Evolutionary conservation across 2,888 invertebrate species (phyloP).

Genomic region (Aphodius granarius): DNA sequence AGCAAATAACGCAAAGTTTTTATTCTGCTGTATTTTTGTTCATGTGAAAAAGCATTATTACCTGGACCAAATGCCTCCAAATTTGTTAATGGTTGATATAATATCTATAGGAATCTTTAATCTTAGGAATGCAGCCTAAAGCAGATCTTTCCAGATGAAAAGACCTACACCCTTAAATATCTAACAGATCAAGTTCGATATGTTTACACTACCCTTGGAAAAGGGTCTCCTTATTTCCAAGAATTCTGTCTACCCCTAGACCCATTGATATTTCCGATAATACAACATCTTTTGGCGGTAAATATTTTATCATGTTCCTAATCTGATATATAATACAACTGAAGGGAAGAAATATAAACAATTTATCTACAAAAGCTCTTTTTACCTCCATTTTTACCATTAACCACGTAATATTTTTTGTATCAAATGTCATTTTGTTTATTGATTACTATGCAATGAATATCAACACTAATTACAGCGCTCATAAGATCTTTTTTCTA

Average conservation of each 20-base stretch:
- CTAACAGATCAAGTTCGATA: not conserved
- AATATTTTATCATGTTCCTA: not conserved
- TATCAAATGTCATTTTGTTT: too few relatives aligned
- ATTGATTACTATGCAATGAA: too few relatives aligned
- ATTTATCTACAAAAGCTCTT: too few relatives aligned
- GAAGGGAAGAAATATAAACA: too few relatives aligned
- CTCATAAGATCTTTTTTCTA: too few relatives aligned
- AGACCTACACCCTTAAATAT: not conserved
- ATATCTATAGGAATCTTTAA: not conserved
- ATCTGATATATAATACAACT: not conserved
- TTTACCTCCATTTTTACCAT: too few relatives aligned
- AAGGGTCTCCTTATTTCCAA: not conserved
- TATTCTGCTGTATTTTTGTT: too few relatives aligned
- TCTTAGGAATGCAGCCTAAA: not conserved
- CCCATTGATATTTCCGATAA: not conserved
- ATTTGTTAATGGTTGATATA: not conserved
- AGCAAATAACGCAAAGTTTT: too few relatives aligned
- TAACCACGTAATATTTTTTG: too few relatives aligned
- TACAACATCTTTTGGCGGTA: not conserved
- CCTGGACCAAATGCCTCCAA: too few relatives aligned
- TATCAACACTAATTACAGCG: too few relatives aligned
- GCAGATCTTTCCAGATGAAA: not conserved
- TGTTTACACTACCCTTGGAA: not conserved
- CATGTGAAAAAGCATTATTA: too few relatives aligned
- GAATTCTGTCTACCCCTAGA: not conserved